Conservation (phyloP, 2,113 vertebrate species). For the Myiagra hebetior region DNA sequence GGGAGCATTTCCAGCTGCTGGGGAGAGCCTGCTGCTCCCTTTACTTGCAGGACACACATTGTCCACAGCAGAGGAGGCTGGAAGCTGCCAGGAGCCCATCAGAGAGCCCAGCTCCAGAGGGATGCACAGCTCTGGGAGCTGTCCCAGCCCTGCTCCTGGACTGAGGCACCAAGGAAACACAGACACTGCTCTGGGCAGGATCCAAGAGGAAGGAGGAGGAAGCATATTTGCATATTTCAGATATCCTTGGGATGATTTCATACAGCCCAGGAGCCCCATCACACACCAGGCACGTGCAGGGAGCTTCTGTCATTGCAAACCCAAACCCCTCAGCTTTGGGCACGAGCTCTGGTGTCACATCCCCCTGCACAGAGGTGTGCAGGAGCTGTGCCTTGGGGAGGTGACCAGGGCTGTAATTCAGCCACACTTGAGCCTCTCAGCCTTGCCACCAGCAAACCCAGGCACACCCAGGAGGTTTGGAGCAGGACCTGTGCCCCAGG, state of each 20-base stretch:
- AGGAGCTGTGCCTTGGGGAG: neutral
- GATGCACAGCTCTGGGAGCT: neutral
- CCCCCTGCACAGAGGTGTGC: neutral
- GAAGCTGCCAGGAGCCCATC: neutral
- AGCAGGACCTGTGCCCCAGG: neutral
- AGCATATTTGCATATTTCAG: neutral
- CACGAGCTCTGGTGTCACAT: neutral
- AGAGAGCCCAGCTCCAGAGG: neutral
- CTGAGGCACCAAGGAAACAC: neutral
- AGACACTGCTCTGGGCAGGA: neutral
- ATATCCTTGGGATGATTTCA: neutral
- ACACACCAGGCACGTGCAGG: neutral
- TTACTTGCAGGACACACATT: neutral
- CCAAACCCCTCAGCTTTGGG: neutral
- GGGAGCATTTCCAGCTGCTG: neutral
- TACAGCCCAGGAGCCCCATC: neutral
- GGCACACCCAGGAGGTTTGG: fast-evolving
- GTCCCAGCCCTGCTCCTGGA: neutral
- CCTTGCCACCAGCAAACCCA: neutral
- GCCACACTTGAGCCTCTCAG: neutral
- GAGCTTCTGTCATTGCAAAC: neutral
- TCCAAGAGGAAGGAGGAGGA: neutral
- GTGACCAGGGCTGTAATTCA: neutral
- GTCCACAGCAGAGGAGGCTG: fast-evolving
- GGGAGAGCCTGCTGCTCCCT: neutral